Evolutionary conservation across 2,797 vertebrate genomes (phyloP).

Genomic region (Heterohyrax brucei): DNA sequence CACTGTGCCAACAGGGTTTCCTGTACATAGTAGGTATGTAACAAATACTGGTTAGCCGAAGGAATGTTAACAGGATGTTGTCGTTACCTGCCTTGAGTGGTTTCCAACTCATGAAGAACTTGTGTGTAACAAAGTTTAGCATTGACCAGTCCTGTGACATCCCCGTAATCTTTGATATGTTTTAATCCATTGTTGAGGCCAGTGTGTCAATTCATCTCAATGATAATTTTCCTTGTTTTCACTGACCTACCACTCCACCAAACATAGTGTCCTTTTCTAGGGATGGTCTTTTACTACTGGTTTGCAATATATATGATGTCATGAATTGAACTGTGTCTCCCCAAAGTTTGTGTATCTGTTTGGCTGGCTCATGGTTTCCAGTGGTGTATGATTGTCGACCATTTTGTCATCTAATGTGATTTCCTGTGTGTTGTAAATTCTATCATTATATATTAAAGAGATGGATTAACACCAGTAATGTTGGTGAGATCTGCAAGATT

Average conservation of each 20-base stretch:
- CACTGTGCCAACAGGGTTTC: no score
- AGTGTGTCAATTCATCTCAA: neutral
- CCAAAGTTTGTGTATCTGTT: no score
- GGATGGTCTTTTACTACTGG: neutral
- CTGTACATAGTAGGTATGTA: neutral
- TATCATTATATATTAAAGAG: no score
- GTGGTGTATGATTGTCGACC: no score
- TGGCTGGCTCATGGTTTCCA: no score
- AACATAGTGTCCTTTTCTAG: neutral
- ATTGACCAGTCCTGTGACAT: neutral
- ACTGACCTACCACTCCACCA: neutral
- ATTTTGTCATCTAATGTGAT: no score
- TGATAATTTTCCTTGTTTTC: neutral
- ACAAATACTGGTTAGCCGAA: slow-evolving; percentile 35
- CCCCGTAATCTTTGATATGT: neutral
- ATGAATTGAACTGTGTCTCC: no score
- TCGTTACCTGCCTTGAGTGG: neutral
- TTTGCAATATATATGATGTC: neutral
- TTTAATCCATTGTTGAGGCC: neutral
- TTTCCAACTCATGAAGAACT: neutral
- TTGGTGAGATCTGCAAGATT: no score
- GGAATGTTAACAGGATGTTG: neutral
- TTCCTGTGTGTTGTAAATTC: no score
- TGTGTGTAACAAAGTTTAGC: neutral
- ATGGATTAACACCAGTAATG: no score